These are phyloP conservation scores for Brachionus rotundiformis DNA, from an alignment of 1,140 invertebrate species.

Conservation along the genomic window DNA sequence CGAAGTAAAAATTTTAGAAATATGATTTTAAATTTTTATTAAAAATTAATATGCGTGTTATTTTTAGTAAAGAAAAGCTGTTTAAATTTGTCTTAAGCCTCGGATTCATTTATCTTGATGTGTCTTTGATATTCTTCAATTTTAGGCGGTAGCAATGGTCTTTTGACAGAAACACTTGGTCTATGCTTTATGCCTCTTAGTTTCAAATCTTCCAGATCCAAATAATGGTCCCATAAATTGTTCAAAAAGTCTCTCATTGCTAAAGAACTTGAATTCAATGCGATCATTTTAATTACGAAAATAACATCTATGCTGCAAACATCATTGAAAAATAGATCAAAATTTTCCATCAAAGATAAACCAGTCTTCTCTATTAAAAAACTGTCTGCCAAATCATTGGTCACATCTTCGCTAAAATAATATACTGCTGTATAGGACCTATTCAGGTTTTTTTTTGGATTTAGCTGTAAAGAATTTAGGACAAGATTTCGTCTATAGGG, in stretches of 20 bases:
- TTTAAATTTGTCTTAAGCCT: neutral
- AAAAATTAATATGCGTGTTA: conserved; percentile 11
- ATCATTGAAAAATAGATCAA: conserved; percentile 43
- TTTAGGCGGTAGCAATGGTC: neutral
- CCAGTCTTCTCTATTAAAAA: conserved; percentile 31
- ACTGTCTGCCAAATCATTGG: conserved; percentile 3
- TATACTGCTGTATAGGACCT: conserved; percentile 20
- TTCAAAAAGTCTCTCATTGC: conserved; percentile 49
- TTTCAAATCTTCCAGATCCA: conserved; percentile 45
- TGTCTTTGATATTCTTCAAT: neutral
- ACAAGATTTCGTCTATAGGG: neutral
- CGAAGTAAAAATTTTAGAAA: neutral
- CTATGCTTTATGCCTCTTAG: neutral
- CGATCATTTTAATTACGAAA: conserved; percentile 31
- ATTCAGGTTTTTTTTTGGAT: conserved; percentile 20
- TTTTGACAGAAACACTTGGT: neutral
- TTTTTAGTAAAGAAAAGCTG: neutral
- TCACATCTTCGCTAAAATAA: conserved; percentile 34
- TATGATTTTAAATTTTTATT: neutral
- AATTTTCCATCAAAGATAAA: conserved; percentile 43
- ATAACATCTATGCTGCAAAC: conserved; percentile 37
- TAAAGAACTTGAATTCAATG: conserved; percentile 31
- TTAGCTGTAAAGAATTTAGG: conserved; percentile 32
- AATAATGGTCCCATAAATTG: conserved; percentile 45
- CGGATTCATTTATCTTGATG: neutral